Evolutionary conservation across 2,888 invertebrate genomes (phyloP), one percentile per base, ranked within the genome.

Genomic region (Scrobipalpa atriplicella): DNA sequence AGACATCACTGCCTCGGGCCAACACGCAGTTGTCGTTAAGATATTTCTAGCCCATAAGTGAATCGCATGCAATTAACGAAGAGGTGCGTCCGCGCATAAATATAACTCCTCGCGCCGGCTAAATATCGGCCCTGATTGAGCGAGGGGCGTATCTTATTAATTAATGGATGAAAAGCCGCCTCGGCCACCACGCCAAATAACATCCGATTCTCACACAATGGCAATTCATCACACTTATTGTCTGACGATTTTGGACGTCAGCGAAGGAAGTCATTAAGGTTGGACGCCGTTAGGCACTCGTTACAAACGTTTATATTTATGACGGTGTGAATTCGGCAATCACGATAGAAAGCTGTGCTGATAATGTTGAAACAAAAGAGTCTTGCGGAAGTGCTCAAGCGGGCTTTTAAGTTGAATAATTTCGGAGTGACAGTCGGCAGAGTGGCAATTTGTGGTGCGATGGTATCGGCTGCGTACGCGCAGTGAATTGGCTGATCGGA

Each of bases 211-310:
- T 86, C 90, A 90, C 87, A 89, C 87, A 84, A 86, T 82, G 81
- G 85, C 87, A 83, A 90, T 89, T 87, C 83, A 90, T 90, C 89
- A 89, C 82, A 87, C 85, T 89, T 86, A 88, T 89, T 89, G 87
- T 89, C 87, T 83, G 90, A 87, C 86, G 88, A 90, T 88, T 88
- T 85, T 72, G 81, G 82, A 87, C 89, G 90, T 91, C 90, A 90
- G 86, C 89, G 79, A 84, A 86, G 85, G 86, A 90, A 89, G 86
- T 87, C 86, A 90, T 90, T 89, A 89, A 81, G 83, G 74, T 73
- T 75, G 76, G 74, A 73, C 75, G 75, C 81, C 80, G 80, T 83
- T 86, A 87, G 80, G 75, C 79, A 80, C 78, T 80, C 81, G 75
- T 83, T 86, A 81, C 73, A 78, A 84, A 78, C 82, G 79, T 86